phyloP scores from a whole-genome alignment of 2,797 vertebrate species.

The Alfaro cultratus region DNA sequence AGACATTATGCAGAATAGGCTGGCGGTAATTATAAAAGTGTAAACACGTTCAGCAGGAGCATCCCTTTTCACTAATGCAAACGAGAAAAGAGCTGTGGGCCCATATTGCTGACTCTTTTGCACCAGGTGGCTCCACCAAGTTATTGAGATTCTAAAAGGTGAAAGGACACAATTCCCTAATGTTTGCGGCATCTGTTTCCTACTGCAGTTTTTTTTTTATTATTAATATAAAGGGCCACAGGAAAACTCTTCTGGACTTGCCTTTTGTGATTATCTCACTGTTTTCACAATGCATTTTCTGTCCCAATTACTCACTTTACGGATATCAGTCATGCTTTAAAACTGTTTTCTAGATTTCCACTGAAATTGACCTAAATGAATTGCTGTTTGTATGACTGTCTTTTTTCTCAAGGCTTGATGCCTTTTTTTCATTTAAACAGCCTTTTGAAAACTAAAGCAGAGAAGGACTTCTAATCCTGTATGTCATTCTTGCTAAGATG shows the following conservation, averaged over 20 bases:
- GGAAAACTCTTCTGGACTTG: constrained; percentile 29
- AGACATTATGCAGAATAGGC: constrained; percentile 75
- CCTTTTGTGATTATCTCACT: neutral
- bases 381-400: constrained; percentile 13
- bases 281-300: neutral
- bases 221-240: constrained; percentile 18
- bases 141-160: constrained; percentile 67
- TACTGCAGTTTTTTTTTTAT: constrained; percentile 24
- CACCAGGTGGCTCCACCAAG: constrained; percentile 65
- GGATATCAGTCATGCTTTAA: constrained; percentile 4
- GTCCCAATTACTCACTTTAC: constrained; percentile 12
- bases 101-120: constrained; percentile 63
- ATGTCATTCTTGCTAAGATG: constrained; percentile 68
- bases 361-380: constrained; percentile 33
- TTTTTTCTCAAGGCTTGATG: constrained; percentile 22
- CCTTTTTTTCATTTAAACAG: constrained; percentile 30
- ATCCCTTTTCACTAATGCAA: constrained; percentile 68
- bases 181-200: constrained; percentile 59
- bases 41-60: constrained; percentile 72
- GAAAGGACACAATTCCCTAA: constrained; percentile 53
- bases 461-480: constrained; percentile 58
- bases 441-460: constrained; percentile 28
- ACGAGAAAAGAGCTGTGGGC: constrained; percentile 56
- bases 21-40: constrained; percentile 72
- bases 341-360: neutral